Conservation (phyloP, 2,113 vertebrate species). For the Sphyrna mokarran region DNA sequence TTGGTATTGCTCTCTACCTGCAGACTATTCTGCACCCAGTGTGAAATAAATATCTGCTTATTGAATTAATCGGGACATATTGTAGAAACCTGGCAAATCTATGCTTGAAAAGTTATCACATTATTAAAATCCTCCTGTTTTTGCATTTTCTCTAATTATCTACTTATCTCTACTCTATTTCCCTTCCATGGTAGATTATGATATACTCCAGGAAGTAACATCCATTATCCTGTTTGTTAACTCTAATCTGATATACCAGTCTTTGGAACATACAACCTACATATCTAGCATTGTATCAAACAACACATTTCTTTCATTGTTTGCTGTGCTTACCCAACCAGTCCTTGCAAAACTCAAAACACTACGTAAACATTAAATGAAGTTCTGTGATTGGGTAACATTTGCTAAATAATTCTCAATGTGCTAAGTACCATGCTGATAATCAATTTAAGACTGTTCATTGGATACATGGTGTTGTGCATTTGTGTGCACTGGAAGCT, state of each 20-base stretch:
- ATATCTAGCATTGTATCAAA: no score
- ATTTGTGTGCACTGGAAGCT: no score
- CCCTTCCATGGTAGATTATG: not conserved
- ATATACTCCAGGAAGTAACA: not conserved
- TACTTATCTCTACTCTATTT: not conserved
- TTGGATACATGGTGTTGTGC: no score
- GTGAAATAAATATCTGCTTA: not conserved
- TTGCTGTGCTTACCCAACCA: no score
- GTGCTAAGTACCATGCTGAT: no score
- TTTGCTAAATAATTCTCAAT: no score
- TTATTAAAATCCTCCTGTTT: not conserved
- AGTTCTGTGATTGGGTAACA: no score
- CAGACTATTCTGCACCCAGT: not conserved
- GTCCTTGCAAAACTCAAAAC: no score
- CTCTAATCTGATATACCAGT: not conserved
- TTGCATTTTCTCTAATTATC: not conserved
- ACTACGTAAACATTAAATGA: no score
- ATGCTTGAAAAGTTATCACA: not conserved
- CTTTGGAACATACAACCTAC: no score
- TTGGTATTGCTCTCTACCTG: not conserved
- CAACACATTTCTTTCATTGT: no score
- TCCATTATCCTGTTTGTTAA: not conserved
- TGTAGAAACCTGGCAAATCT: not conserved
- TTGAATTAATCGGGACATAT: not conserved
- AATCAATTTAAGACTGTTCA: no score